Base-by-base conservation (phyloP, 2,113 vertebrate species). In the Colinus virginianus region DNA sequence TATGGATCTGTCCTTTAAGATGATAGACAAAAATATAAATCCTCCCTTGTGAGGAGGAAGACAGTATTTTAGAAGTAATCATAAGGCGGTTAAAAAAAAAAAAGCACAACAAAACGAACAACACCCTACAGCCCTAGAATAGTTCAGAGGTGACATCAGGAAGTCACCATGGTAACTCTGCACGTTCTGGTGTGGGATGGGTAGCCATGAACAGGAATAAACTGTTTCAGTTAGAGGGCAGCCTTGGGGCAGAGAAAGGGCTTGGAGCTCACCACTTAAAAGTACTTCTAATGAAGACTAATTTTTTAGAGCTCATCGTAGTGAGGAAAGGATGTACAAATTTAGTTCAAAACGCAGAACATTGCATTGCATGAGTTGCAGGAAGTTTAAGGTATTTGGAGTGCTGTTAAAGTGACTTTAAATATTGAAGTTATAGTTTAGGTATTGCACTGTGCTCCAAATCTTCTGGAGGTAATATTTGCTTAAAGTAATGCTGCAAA, bases 321-420 rank as follows among this genome's bases (percentile, higher is more conserved):
- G 42, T 3, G 2, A 87, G 46, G 25, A 70, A 59, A 72, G 25
- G 13, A 23, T 51, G 6, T n/a, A 13, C 83, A 71, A 20, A 15
- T 80, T 9, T 56, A 43, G 12, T 79, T 87, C 22, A 7, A 45
- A 30, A 11, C 28, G 22, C 5, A 6, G 38, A 51, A 9, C 43
- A 10, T 17, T 12, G 51, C 23, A 9, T 42, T 86, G 12, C 56
- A 1, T 9, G 32, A 46, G 28, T 70, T 83, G 45, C 8, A 5
- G 0, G 2, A 30, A 78, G 0, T 14, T 89, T 21, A 34, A 62
- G 18, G 26, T 90, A 19, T 0, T 38, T 7, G 1, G 9, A 25
- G 5, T 90, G 15, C 69, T 91, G 14, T 79, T 74, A 42, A 84
- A 36, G 36, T 61, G 58, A 59, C 2, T 4, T 53, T 70, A 61